Evolutionary conservation across 2,797 vertebrate species (phyloP), one percentile per base, ranked within the genome.

Genomic region (Potorous gilbertii): DNA sequence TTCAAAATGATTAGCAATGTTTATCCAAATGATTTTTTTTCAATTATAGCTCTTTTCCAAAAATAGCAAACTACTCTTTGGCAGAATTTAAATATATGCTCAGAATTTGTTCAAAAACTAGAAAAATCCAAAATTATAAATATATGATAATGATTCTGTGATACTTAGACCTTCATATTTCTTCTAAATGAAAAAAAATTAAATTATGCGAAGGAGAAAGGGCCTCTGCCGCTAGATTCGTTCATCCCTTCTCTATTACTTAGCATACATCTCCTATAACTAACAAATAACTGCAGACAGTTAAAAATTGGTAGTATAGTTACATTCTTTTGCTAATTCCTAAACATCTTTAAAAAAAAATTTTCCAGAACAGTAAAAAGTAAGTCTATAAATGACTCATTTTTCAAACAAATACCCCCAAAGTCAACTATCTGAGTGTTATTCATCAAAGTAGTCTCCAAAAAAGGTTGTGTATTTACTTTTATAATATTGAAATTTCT

Each of bases 1-100:
- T 16, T 74, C 40, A 74, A n/a, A 74, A 6, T 74, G 16, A n/a
- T 18, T 18, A 18, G 62, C 2, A 74, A 74, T 74, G 18, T 74
- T 40, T 16, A 31, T 93, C 94, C 57, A 97, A 95, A 94, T 0
- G 13, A 66, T n/a, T n/a, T 66, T 5, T 5, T 18, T 66, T 66
- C 14, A 66, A n/a, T n/a, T 40, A 66, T 66, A n/a, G 62, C 34
- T 66, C 34, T n/a, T 66, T 40, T n/a, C 14, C 34, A 18, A n/a
- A 66, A n/a, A 21, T 66, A 18, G 34, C 34, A 18, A 66, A n/a
- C 62, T 66, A 66, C 14, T 66, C 14, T n/a, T 66, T 66, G 34
- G 14, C 62, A 66, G 62, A n/a, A 66, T 66, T 66, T n/a, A 66
- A 66, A 62, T 34, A 62, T 34, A 66, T 66, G n/a, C 34, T 34